Base-by-base conservation (phyloP, 2,797 vertebrate species). In the Acanthopagrus latus region DNA sequence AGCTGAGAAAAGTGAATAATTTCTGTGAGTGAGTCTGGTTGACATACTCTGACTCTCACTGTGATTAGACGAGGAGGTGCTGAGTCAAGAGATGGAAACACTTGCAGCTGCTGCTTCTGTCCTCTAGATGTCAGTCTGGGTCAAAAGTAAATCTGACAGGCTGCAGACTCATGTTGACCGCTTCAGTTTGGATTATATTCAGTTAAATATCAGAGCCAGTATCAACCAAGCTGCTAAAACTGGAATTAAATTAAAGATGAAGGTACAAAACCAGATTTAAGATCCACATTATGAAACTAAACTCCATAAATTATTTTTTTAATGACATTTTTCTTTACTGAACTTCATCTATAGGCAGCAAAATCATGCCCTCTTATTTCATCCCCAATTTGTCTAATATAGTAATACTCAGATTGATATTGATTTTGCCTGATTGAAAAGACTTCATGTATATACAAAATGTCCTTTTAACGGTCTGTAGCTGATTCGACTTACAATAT, bases 101-200 rank as follows among this genome's bases (percentile, higher is more conserved):
- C 7, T 33, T 76, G 75, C 76, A 80, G 46, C 20, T 50, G 25
- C 71, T 47, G 47, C 25, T 20, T 56, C 13, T 8, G 11, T 64
- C 80, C 91, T 71, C 83, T 63, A 87, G 90, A 67, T 84, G 91
- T 84, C 86, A 82, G 59, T 67, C 52, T 81, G 54, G 38, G 23
- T 65, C 29, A 43, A 18, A 50, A 18, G 38, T 13, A 5, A 3
- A 4, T 44, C 48, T 25, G 2, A 51, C 7, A 16, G 4, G 18
- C 23, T 5, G 16, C 43, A 62, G 7, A 17, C 10, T 46, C 8
- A 3, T 3, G 7, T 11, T 38, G 6, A 9, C 48, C 5, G 4
- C 41, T 5, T 41, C 21, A 20, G 33, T 25, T 38, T 33, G 2
- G 2, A 27, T n/a, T n/a, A 44, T 2, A n/a, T 18, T 50, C 17